Base-by-base conservation (phyloP, 2,797 vertebrate genomes). In the Neostethus bicornis region DNA sequence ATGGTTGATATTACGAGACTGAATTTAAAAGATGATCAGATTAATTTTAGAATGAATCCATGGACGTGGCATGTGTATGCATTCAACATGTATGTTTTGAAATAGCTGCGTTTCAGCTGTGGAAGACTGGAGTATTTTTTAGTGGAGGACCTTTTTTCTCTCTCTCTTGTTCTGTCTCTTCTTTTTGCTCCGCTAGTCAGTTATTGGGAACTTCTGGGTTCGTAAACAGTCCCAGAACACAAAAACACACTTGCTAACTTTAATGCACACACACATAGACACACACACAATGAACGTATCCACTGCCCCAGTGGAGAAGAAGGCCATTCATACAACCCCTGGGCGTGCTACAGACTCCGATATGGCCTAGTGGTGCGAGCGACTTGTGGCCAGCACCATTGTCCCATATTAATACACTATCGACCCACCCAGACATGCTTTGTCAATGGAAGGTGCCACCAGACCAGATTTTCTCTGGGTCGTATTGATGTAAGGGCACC, bases 331-430 rank as follows among this genome's bases (percentile, higher is more conserved):
- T 82, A 74, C 67, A 77, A 80, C 85, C 75, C 71, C 69, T 72
- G 85, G 83, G 85, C 72, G 69, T 85, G 81, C 84, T 77, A 54
- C 44, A 77, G 79, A 75, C 84, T 85, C 67, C 73, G 80, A 86
- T 75, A 83, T 82, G 80, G 67, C 79, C 84, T 84, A 83, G 78
- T 78, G 87, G 84, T 81, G 83, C 81, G 78, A 83, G 84, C 72
- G 70, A 83, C 84, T 79, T 61, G 61, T 71, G 77, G 81, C 76
- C 66, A 81, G 76, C 85, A 77, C 90, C 82, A 90, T 89, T 91
- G 88, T 90, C 87, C 85, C 83, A 83, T 90, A 90, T 91, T 92
- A 91, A 91, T 90, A 90, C 87, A 79, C 90, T 92, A 92, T 90
- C 87, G 92, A 92, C 85, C 90, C 84, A 51, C 76, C 75, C 79